Conservation (phyloP, 2,797 vertebrate genomes). For the Calcarius lapponicus region DNA sequence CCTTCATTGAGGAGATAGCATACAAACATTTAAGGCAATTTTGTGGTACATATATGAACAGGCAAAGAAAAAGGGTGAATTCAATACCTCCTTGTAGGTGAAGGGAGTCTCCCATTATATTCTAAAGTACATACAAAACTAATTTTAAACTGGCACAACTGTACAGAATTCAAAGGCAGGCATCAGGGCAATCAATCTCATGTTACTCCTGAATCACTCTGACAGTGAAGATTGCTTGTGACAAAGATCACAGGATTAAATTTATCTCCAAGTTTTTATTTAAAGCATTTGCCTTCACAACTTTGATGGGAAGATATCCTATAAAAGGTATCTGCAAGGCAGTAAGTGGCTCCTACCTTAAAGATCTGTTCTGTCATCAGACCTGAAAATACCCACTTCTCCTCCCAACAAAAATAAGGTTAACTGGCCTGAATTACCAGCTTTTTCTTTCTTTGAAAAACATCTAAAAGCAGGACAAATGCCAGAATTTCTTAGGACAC, state of each 20-base stretch:
- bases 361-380: neutral
- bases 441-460: neutral
- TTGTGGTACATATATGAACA: neutral
- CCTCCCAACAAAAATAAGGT: neutral
- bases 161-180: neutral
- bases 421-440: neutral
- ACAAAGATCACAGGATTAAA: neutral
- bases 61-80: neutral
- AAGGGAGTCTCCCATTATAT: neutral
- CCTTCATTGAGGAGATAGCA: neutral
- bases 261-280: neutral
- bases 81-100: neutral
- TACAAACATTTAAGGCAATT: neutral
- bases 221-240: neutral
- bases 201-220: neutral
- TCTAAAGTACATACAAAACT: neutral
- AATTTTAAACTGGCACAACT: neutral
- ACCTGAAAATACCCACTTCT: neutral
- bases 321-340: neutral
- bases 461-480: neutral
- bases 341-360: neutral
- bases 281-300: neutral
- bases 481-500: neutral
- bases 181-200: neutral
- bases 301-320: neutral